phyloP scores from a whole-genome alignment of 1,140 invertebrate genomes.

The Drosophila serrata region DNA sequence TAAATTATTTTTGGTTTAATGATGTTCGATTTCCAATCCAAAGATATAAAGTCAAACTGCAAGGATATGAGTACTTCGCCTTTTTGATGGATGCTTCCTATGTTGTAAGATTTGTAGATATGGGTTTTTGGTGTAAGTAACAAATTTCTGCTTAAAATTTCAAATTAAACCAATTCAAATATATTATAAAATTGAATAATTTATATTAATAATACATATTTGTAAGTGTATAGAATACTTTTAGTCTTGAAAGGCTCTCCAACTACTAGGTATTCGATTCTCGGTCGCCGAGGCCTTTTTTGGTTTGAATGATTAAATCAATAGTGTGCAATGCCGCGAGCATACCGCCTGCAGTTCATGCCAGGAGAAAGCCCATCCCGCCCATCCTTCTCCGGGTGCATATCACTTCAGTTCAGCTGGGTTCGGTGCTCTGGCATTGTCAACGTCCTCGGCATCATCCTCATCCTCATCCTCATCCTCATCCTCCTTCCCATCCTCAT shows the following conservation, averaged over 20 bases:
- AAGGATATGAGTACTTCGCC: too few relatives aligned
- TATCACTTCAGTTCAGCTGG: slow-evolving; percentile 24
- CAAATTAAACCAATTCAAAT: too few relatives aligned
- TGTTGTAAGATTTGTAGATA: too few relatives aligned
- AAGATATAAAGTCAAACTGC: too few relatives aligned
- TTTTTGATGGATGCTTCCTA: too few relatives aligned
- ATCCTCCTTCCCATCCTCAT: not conserved
- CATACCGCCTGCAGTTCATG: slow-evolving; percentile 9
- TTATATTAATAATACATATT: too few relatives aligned
- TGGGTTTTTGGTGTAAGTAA: too few relatives aligned
- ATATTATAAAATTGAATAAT: too few relatives aligned
- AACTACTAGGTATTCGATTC: slow-evolving; percentile 5
- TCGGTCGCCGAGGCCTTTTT: slow-evolving; percentile 14
- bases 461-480: not conserved
- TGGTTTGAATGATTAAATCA: slow-evolving; percentile 40
- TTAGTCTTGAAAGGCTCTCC: not conserved
- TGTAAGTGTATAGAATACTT: too few relatives aligned
- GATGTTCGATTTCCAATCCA: too few relatives aligned
- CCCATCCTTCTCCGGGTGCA: slow-evolving; percentile 21
- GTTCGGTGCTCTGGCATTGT: slow-evolving; percentile 30
- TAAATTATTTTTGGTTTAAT: too few relatives aligned
- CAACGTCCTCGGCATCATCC: slow-evolving; percentile 24
- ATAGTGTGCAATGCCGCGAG: slow-evolving; percentile 28
- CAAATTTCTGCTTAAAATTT: too few relatives aligned
- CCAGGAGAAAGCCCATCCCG: not conserved